Conservation (phyloP, 35 echinoderm and acorn worm species). For the Patiria miniata region DNA sequence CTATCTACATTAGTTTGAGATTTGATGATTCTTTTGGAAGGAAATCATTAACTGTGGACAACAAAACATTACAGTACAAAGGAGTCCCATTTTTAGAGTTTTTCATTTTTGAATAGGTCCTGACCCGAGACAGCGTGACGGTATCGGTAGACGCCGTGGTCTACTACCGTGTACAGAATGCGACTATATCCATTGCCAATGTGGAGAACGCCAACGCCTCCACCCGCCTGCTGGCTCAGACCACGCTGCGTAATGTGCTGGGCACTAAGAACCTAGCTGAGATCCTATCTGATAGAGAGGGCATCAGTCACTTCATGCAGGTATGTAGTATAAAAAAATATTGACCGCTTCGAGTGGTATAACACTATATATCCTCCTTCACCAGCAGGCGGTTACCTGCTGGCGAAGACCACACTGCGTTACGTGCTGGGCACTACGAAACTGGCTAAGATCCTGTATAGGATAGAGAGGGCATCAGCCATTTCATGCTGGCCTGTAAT, state of each 20-base stretch:
- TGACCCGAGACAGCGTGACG: slow-evolving; percentile 96
- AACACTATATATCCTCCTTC: no score
- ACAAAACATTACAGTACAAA: no score
- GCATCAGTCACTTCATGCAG: slow-evolving; percentile 89
- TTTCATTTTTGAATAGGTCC: slow-evolving; percentile 48
- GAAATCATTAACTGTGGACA: no score
- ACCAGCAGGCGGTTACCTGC: no score
- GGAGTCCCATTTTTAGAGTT: no score
- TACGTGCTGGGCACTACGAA: slow-evolving; percentile 67
- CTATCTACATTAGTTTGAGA: no score
- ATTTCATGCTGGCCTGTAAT: no score
- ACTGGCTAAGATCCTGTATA: no score
- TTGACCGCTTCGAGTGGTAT: no score
- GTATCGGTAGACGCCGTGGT: slow-evolving; percentile 97
- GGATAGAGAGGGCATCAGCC: no score
- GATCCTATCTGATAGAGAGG: slow-evolving; percentile 87
- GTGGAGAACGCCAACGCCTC: slow-evolving; percentile 95
- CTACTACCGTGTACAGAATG: slow-evolving; percentile 96
- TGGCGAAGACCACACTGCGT: slow-evolving; percentile 59
- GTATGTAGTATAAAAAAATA: no score
- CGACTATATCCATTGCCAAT: slow-evolving; percentile 91
- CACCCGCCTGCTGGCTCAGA: slow-evolving; percentile 93
- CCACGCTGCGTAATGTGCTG: slow-evolving; percentile 93
- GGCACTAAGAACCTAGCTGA: slow-evolving; percentile 97
- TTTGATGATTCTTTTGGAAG: no score